Evolutionary conservation across 2,113 vertebrate species (phyloP).

Genomic region (Erythrolamprus reginae): DNA sequence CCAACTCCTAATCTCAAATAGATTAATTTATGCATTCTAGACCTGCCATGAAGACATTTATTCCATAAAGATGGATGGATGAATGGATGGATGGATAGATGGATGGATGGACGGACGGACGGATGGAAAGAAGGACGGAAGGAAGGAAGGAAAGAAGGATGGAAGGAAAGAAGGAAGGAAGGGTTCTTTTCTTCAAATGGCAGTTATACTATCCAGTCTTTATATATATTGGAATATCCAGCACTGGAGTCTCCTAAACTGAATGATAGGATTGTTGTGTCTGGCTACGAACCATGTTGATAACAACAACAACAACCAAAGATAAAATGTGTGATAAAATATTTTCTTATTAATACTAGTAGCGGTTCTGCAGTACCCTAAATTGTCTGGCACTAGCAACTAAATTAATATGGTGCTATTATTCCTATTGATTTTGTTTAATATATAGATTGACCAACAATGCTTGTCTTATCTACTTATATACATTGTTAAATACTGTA

Average conservation of each 20-base stretch:
- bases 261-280: not conserved
- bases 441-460: not conserved
- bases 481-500: not conserved
- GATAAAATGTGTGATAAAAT: not conserved
- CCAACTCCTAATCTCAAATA: not conserved
- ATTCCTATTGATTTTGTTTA: not conserved
- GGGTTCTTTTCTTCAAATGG: not conserved
- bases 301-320: not conserved
- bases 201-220: not conserved
- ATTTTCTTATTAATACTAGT: not conserved
- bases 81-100: too few relatives aligned
- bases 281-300: not conserved
- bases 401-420: not conserved
- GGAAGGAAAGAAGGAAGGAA: not conserved
- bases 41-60: not conserved
- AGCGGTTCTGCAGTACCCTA: not conserved
- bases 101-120: too few relatives aligned
- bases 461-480: not conserved
- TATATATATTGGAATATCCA: not conserved
- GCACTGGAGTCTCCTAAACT: not conserved
- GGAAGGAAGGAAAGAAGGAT: too few relatives aligned
- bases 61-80: not conserved
- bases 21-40: not conserved
- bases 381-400: not conserved
- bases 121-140: too few relatives aligned